A percentile compares a stretch with the other conserved stretches of the same genome.
Evolutionary conservation across 2,113 vertebrate genomes (phyloP).

Genomic region (Thamnaconus septentrionalis): DNA sequence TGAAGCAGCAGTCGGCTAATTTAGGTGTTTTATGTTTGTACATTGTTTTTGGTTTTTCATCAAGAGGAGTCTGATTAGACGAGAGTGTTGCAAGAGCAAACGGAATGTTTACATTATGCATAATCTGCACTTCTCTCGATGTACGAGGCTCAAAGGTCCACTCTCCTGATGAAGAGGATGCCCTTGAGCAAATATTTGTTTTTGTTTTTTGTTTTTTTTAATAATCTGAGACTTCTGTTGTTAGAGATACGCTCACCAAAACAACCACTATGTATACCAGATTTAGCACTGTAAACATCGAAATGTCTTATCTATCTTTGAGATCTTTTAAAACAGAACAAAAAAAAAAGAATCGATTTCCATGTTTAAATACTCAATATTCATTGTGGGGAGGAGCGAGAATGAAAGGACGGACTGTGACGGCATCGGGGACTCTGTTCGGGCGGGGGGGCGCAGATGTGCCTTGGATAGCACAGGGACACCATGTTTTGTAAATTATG

Average conservation of each 20-base stretch:
- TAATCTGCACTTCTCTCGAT: constrained; percentile 87
- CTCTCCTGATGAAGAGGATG: constrained; percentile 62
- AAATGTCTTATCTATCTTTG: constrained; percentile 80
- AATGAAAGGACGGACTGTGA: constrained; percentile 28
- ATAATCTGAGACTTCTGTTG: constrained; percentile 85
- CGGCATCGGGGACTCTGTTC: constrained; percentile 40
- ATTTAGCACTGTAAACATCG: constrained; percentile 81
- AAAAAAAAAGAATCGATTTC: constrained; percentile 74
- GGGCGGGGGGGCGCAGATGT: constrained; percentile 65
- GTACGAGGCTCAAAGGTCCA: constrained; percentile 71
- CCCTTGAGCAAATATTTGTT: constrained; percentile 64
- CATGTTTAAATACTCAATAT: constrained; percentile 79
- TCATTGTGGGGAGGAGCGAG: constrained; percentile 61
- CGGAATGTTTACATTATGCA: constrained; percentile 96
- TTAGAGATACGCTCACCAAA: constrained; percentile 77
- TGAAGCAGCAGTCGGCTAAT: constrained; percentile 70
- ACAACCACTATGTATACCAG: constrained; percentile 83
- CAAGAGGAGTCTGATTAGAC: constrained; percentile 84
- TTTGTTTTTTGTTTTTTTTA: constrained; percentile 53
- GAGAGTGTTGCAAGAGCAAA: constrained; percentile 68
- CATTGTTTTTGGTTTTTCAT: constrained; percentile 46
- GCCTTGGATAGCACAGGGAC: constrained; percentile 88
- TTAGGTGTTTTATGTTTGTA: constrained; percentile 41
- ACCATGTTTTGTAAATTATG: constrained; percentile 98
- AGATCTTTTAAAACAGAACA: constrained; percentile 79